Conservation (phyloP, 2,797 vertebrate genomes). For the Dallia pectoralis region DNA sequence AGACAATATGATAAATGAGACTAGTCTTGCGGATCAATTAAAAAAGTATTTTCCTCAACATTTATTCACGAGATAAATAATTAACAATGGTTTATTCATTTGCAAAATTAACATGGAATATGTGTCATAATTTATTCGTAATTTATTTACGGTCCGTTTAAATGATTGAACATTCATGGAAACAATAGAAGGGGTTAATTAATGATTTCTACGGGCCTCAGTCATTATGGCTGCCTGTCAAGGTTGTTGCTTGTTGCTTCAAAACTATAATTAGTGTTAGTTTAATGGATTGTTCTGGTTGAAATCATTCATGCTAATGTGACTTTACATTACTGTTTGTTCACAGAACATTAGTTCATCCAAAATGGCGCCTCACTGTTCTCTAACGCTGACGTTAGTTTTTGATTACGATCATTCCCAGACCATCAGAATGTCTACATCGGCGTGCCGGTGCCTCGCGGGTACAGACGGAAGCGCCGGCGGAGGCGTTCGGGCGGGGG, state of each 20-base stretch:
- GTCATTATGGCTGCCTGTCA: background rate
- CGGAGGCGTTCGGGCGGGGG: conserved; percentile 73
- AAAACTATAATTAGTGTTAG: background rate
- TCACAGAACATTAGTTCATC: background rate
- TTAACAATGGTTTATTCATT: conserved; percentile 12
- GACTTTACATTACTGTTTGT: background rate
- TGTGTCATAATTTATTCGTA: conserved; percentile 33
- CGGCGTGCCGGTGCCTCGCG: conserved; percentile 83
- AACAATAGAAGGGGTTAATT: conserved; percentile 26
- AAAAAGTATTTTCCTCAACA: conserved; percentile 23
- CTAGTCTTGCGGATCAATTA: background rate
- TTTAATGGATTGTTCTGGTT: conserved; percentile 3
- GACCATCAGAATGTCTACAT: conserved; percentile 90
- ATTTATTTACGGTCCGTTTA: conserved; percentile 36
- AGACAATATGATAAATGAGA: background rate
- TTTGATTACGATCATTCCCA: conserved; percentile 41
- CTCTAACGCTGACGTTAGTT: background rate
- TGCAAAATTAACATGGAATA: conserved; percentile 20
- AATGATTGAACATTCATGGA: conserved; percentile 37
- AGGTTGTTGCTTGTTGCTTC: background rate
- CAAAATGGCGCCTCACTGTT: background rate
- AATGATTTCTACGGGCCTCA: conserved; percentile 33
- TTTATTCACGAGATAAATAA: conserved; percentile 4
- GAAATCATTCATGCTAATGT: background rate
- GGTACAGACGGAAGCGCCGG: conserved; percentile 83